phyloP scores from a whole-genome alignment of 2,888 invertebrate genomes.

The Dasysyrphus albostriatus region DNA sequence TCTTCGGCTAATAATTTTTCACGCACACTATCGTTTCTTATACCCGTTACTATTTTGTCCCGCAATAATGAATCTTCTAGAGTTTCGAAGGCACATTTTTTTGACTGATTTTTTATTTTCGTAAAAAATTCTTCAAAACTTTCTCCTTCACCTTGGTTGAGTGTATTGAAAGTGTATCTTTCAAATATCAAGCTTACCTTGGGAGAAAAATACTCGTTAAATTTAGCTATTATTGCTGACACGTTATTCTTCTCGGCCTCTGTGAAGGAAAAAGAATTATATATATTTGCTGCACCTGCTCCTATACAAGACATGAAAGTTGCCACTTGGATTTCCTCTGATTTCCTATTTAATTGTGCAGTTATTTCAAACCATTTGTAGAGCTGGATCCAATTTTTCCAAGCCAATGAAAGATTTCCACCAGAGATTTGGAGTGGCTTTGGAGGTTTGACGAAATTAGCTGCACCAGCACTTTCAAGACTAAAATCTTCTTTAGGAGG shows the following conservation, averaged over 20 bases:
- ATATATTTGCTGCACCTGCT: conserved; percentile 22
- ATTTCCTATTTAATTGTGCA: conserved; percentile 26
- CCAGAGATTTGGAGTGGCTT: too few relatives aligned
- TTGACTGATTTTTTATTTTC: not conserved
- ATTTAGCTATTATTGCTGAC: conserved; percentile 3
- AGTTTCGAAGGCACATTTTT: not conserved
- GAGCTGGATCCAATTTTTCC: conserved; percentile 33
- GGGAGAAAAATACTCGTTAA: conserved; percentile 17
- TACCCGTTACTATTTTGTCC: conserved; percentile 1
- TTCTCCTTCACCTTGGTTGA: conserved; percentile 4
- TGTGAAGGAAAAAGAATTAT: conserved; percentile 17
- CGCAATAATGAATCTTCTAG: not conserved
- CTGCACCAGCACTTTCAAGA: too few relatives aligned
- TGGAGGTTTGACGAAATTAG: too few relatives aligned
- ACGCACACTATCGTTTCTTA: conserved; percentile 22
- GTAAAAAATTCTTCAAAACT: not conserved
- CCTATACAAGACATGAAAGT: conserved; percentile 42
- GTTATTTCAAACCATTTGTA: conserved; percentile 35
- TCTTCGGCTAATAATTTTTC: conserved; percentile 34
- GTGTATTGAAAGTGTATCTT: conserved; percentile 22
- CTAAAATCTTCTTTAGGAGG: too few relatives aligned
- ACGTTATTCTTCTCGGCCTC: not conserved
- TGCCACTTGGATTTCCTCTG: conserved; percentile 32
- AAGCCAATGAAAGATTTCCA: too few relatives aligned
- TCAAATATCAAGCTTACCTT: conserved; percentile 39